phyloP scores from a whole-genome alignment of 2,888 invertebrate genomes.

The Palloptera scutellata region DNA sequence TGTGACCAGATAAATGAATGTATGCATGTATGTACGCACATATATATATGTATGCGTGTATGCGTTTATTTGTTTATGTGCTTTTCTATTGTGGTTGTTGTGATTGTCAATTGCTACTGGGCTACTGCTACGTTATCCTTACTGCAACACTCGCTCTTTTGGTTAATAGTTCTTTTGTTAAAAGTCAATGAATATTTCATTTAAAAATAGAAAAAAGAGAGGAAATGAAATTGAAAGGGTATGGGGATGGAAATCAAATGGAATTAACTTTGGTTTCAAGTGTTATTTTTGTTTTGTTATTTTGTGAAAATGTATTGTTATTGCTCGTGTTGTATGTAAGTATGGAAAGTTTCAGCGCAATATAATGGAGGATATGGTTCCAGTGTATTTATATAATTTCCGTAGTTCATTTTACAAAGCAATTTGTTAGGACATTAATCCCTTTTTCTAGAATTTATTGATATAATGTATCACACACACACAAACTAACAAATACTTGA shows the following conservation, averaged over 20 bases:
- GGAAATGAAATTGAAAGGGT: no score
- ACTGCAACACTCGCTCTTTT: conserved; percentile 20
- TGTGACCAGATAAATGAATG: conserved; percentile 15
- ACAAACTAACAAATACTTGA: no score
- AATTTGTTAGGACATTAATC: no score
- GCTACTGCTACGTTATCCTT: conserved; percentile 2
- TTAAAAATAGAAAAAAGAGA: conserved; percentile 4
- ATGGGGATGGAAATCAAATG: neutral
- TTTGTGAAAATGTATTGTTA: no score
- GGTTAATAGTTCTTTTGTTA: conserved; percentile 44
- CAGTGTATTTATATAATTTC: no score
- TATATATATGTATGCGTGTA: neutral
- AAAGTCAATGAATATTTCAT: conserved; percentile 42
- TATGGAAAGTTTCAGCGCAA: no score
- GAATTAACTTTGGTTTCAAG: neutral
- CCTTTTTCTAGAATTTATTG: no score
- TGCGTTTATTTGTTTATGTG: neutral
- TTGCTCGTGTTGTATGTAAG: no score
- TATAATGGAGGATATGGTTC: no score
- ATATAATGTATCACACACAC: no score
- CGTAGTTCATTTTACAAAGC: no score
- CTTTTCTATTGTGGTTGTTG: neutral
- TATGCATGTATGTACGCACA: conserved; percentile 6
- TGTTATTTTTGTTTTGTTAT: no score
- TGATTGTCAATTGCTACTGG: conserved; percentile 10